Conservation (phyloP, 1,140 invertebrate species). For the Lineus longissimus region DNA sequence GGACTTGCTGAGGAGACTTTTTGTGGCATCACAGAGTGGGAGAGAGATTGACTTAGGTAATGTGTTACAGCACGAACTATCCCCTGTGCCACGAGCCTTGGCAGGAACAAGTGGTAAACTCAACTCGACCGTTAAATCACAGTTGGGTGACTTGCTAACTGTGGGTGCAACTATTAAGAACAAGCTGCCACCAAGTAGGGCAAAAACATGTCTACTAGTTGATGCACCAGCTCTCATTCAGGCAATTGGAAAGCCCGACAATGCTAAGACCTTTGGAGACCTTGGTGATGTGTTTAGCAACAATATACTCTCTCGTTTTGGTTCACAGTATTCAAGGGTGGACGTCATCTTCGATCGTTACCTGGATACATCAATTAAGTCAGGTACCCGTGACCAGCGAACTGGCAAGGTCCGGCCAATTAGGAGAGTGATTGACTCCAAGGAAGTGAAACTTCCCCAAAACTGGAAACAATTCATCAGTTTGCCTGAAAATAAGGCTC, state of each 20-base stretch:
- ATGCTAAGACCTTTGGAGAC: not conserved
- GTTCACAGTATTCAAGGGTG: not conserved
- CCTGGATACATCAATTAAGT: not conserved
- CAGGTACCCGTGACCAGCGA: not conserved
- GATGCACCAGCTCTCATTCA: not conserved
- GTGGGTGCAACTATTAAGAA: not conserved
- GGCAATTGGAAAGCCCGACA: not conserved
- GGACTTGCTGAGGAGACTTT: not conserved
- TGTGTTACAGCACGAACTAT: not conserved
- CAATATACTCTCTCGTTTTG: not conserved
- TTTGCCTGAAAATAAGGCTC: not conserved
- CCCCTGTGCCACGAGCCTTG: not conserved
- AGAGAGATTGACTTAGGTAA: not conserved
- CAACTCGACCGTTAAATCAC: not conserved
- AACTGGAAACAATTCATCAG: not conserved
- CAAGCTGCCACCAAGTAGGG: not conserved
- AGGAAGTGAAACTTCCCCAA: not conserved
- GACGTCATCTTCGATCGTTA: constrained; percentile 1
- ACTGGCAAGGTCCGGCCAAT: not conserved
- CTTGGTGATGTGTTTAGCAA: not conserved
- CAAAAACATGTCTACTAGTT: not conserved
- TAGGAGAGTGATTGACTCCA: not conserved
- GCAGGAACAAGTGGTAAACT: not conserved
- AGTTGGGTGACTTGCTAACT: not conserved
- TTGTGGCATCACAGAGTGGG: not conserved